Base-by-base conservation (phyloP, 2,113 vertebrate species). In the Cephalopholis sonnerati region DNA sequence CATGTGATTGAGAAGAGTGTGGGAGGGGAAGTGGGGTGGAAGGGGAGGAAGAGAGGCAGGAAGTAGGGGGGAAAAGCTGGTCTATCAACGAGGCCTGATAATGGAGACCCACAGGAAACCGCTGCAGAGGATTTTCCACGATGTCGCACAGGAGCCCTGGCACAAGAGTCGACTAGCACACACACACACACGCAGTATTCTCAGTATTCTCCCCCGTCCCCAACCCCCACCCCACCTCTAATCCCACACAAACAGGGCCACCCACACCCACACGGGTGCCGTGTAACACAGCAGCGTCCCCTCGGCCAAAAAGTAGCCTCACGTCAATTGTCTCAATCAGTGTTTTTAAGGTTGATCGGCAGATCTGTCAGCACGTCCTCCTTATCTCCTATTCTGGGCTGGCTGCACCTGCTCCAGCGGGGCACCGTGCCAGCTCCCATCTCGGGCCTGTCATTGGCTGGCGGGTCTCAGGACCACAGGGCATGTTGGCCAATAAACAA, bases 71-170 rank as follows among this genome's bases (percentile, higher is more conserved):
- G 91, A 82, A 89, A 87, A 90, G 91, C 91, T 92, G 94, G 86
- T 93, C 93, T 93, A 92, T 93, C 93, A 89, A 93, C 91, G 81
- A 88, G 84, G 90, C 88, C 94, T 94, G 93, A 94, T 93, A 92
- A 91, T 94, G 91, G 89, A 83, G 90, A 94, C 84, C 86, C 90
- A 92, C 91, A 94, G 94, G 93, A 94, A 95, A 93, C 87, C 24
- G 81, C 91, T 81, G 91, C 92, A 90, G 88, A 91, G 91, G 85
- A 92, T 93, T 94, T 95, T 94, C 93, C 94, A 93, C 91, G 84
- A 93, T 92, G 91, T 89, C 71, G 87, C 87, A 87, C 90, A 90
- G 91, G 89, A 93, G 86, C 89, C 74, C 77, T 90, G 87, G 88
- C 89, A 88, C 84, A 72, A 66, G 32, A 67, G 39, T 18, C 2